These are phyloP conservation scores for Beris morrisii DNA, from an alignment of 2,888 invertebrate species.

Conservation along the genomic window DNA sequence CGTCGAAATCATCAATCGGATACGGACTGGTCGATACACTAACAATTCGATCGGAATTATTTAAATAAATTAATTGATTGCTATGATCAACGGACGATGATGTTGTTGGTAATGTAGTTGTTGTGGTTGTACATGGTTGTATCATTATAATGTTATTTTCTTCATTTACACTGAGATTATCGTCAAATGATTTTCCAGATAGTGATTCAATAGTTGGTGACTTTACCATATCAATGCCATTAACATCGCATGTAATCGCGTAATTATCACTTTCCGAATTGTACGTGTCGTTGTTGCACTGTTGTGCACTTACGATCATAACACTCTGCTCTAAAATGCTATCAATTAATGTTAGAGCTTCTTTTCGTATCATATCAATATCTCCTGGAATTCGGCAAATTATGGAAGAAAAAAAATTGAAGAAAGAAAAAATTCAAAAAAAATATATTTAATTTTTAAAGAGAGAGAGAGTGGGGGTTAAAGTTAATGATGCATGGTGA, in stretches of 20 bases:
- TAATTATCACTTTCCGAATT: constrained; percentile 56
- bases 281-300: constrained; percentile 39
- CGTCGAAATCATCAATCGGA: not conserved
- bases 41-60: constrained; percentile 9
- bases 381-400: constrained; percentile 28
- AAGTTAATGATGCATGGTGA: constrained; percentile 15
- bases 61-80: constrained; percentile 1
- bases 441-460: constrained; percentile 11
- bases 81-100: constrained; percentile 27
- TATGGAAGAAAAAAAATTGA: constrained; percentile 8
- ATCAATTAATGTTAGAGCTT: constrained; percentile 54
- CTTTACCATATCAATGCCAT: constrained; percentile 53
- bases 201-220: constrained; percentile 56
- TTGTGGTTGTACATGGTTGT: constrained; percentile 21
- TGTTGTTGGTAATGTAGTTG: constrained; percentile 17
- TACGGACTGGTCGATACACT: not conserved
- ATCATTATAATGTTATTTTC: constrained; percentile 42
- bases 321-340: constrained; percentile 54
- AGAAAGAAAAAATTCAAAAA: constrained; percentile 4
- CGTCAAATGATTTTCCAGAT: constrained; percentile 56
- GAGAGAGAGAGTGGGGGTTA: too few species aligned
- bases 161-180: constrained; percentile 53
- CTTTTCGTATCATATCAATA: constrained; percentile 47
- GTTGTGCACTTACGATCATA: constrained; percentile 49
- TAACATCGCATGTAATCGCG: constrained; percentile 55